Base-by-base conservation (phyloP, 1,140 invertebrate genomes). In the Drosophila kikkawai region DNA sequence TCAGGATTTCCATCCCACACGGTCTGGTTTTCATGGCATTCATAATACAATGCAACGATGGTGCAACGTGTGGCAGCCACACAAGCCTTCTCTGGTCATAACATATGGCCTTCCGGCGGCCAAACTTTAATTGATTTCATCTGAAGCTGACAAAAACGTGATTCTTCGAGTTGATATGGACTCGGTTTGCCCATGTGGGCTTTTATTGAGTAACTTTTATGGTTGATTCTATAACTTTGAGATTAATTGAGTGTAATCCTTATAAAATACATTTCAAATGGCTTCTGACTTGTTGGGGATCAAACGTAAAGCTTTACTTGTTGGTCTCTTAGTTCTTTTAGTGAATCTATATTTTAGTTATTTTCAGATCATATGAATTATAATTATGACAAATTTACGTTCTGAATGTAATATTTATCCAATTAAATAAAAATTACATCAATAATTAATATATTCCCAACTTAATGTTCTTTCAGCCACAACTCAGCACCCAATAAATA, bases 101-200 rank as follows among this genome's bases (percentile, higher is more conserved):
- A 17, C 47, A 45, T 29, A 22, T 55, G 48, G 17, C 12, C 53
- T 51, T 29, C 13, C 8, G 47, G 8, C 39, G 19, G 70, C 11
- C 19, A 76, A 70, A 77, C 50, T 78, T 78, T 51, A 77, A 78
- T 78, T 78, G 75, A 69, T 51, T 78, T 70, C n/a, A 32, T 32
- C n/a, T 9, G 47, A 57, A 58, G 73, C 56, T 41, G 70, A 36
- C 50, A 45, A 55, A 56, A 59, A 73, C 67, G 74, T 77, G 74
- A 60, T 48, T 29, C 17, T 48, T 29, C 26, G 15, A 29, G 67
- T 65, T 61, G 34, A 47, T 37, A 58, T n/a, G 36, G 57, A 6
- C 55, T 45, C 53, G n/a, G 2, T 37, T 56, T 11, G 34, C 9
- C 12, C 15, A 11, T 32, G 26, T 19, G 17, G 9, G 12, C 11